These are phyloP conservation scores for Ia io DNA, from an alignment of 2,113 vertebrate species.

Conservation along the genomic window DNA sequence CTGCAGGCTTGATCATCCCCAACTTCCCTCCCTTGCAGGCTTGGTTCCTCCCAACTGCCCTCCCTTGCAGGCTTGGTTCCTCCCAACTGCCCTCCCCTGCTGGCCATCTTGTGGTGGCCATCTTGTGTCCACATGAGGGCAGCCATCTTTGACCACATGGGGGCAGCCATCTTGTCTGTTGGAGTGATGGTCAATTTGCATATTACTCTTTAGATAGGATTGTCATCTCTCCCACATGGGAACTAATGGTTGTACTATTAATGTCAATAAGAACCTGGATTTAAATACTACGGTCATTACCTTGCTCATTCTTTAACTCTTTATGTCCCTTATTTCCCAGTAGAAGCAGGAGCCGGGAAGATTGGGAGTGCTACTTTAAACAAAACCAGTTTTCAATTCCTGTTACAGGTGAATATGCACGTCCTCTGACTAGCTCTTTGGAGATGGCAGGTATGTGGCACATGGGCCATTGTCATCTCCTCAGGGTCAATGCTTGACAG, in stretches of 20 bases:
- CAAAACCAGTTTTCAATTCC: neutral
- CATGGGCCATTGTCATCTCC: neutral
- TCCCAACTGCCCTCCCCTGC: no score
- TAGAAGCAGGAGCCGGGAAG: neutral
- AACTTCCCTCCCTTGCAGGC: no score
- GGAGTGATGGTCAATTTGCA: no score
- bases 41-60: no score
- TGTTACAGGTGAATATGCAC: neutral
- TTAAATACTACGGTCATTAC: neutral
- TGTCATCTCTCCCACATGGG: neutral
- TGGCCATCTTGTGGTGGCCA: no score
- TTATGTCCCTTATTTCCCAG: neutral
- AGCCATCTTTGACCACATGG: no score
- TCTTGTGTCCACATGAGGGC: no score
- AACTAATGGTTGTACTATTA: neutral
- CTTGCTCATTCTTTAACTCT: neutral
- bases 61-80: no score
- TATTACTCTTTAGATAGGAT: no score
- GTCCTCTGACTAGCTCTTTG: neutral
- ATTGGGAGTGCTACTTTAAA: neutral
- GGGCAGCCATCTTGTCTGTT: no score
- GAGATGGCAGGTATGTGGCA: neutral
- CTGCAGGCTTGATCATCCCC: no score
- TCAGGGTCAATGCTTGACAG: fast-evolving
- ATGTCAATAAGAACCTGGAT: neutral